phyloP scores from a whole-genome alignment of 2,113 vertebrate genomes.

The Zosterops borbonicus region DNA sequence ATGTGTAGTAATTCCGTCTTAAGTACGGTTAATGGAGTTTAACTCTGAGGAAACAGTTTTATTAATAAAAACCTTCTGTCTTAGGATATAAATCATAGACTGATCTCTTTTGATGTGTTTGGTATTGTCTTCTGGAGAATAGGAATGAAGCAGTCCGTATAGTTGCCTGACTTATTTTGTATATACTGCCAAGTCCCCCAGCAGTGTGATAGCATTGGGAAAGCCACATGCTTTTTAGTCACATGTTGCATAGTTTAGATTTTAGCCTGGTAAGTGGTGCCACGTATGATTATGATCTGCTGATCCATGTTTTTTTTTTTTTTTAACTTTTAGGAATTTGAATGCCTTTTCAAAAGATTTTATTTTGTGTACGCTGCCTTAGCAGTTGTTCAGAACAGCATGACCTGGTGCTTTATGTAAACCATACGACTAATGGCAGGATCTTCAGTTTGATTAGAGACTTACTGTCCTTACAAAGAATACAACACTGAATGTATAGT shows the following conservation, averaged over 20 bases:
- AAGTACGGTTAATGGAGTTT: constrained; percentile 49
- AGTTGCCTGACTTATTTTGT: neutral
- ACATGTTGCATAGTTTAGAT: constrained; percentile 9
- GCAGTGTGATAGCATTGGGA: neutral
- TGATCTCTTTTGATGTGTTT: constrained; percentile 43
- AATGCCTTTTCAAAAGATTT: neutral
- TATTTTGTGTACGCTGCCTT: neutral
- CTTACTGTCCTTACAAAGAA: neutral
- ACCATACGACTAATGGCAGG: neutral
- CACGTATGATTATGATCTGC: neutral
- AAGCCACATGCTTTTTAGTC: constrained; percentile 11
- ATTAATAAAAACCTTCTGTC: constrained; percentile 57
- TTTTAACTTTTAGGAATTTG: neutral
- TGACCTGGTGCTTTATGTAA: neutral
- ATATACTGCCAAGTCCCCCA: neutral
- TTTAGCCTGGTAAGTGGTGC: neutral
- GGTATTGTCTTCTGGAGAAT: neutral
- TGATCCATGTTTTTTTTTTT: too few species aligned
- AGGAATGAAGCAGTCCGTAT: neutral
- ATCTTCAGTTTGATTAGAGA: neutral
- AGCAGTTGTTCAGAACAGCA: neutral
- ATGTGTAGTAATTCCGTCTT: constrained; percentile 42
- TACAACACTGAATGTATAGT: neutral
- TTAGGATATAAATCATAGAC: neutral
- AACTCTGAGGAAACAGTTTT: constrained; percentile 53